Evolutionary conservation across 2,888 invertebrate species (phyloP).

Genomic region (Acleris holmiana): DNA sequence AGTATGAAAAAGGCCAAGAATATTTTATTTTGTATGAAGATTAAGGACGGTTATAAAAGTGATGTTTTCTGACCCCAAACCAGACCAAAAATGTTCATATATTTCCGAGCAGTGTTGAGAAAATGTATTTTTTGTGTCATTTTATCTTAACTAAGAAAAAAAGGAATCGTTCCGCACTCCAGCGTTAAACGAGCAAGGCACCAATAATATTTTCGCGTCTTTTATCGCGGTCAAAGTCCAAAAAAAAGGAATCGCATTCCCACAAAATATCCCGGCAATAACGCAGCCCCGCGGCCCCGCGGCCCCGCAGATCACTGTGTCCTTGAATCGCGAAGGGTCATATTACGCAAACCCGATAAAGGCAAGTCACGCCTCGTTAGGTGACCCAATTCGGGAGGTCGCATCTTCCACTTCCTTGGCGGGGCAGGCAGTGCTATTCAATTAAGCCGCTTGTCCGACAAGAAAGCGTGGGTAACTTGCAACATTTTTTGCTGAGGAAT

Average conservation of each 20-base stretch:
- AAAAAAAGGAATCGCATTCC: constrained; percentile 16
- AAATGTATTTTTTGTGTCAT: neutral
- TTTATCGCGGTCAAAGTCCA: constrained; percentile 19
- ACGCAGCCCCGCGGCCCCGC: constrained; percentile 22
- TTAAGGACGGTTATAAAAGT: no score
- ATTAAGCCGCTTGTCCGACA: constrained; percentile 47
- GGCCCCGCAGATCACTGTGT: constrained; percentile 26
- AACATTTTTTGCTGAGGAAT: constrained; percentile 5
- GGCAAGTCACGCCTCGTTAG: constrained; percentile 48
- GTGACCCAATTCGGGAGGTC: constrained; percentile 55
- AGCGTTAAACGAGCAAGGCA: neutral
- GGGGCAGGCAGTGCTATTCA: constrained; percentile 45
- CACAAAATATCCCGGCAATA: constrained; percentile 20
- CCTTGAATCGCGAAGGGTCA: constrained; percentile 34
- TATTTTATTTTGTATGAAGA: no score
- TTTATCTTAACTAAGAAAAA: neutral
- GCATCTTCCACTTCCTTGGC: constrained; percentile 25
- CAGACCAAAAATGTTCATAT: no score
- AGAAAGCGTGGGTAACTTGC: constrained; percentile 34
- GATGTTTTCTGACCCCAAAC: no score
- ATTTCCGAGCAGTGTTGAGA: no score
- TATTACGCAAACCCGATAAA: constrained; percentile 40
- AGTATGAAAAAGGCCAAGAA: no score
- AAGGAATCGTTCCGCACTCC: neutral
- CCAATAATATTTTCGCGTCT: constrained; percentile 11